Conservation (phyloP, 2,113 vertebrate genomes). For the Corydoras sp. region DNA sequence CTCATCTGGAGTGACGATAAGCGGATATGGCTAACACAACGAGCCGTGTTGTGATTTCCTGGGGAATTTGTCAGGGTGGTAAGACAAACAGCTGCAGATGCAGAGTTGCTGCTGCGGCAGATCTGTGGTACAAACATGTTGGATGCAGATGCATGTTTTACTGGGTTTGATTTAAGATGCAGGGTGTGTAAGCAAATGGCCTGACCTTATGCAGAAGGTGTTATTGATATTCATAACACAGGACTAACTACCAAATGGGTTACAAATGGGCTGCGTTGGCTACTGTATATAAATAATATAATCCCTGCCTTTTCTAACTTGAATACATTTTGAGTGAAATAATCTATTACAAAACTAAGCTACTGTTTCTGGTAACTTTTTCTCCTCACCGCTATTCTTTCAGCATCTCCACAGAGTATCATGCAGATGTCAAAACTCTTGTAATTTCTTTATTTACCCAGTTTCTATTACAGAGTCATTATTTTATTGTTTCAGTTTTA, state of each 20-base stretch:
- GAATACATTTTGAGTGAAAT: not conserved
- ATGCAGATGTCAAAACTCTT: not conserved
- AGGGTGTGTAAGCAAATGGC: not conserved
- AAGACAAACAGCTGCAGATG: constrained; percentile 34
- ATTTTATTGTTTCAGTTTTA: constrained; percentile 9
- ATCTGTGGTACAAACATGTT: constrained; percentile 23
- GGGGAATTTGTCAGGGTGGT: constrained; percentile 15
- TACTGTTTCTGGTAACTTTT: constrained; percentile 3
- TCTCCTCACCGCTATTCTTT: not conserved
- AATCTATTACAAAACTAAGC: not conserved
- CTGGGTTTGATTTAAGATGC: constrained; percentile 2
- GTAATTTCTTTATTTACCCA: constrained; percentile 12
- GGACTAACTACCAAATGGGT: not conserved
- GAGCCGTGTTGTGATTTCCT: constrained; percentile 12
- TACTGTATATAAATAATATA: not conserved
- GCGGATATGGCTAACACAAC: constrained; percentile 13
- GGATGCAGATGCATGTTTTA: constrained; percentile 20
- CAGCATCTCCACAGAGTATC: not conserved
- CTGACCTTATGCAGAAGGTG: not conserved
- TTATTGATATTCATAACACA: not conserved
- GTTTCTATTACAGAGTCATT: constrained; percentile 9
- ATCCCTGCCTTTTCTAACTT: not conserved
- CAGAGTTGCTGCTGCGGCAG: constrained; percentile 18
- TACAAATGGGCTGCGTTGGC: constrained; percentile 4
- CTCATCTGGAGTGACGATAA: constrained; percentile 10